Percentiles rank a stretch among this genome's conserved stretches.
Conservation (phyloP, 2,113 vertebrate species). For the Pluvianellus socialis region DNA sequence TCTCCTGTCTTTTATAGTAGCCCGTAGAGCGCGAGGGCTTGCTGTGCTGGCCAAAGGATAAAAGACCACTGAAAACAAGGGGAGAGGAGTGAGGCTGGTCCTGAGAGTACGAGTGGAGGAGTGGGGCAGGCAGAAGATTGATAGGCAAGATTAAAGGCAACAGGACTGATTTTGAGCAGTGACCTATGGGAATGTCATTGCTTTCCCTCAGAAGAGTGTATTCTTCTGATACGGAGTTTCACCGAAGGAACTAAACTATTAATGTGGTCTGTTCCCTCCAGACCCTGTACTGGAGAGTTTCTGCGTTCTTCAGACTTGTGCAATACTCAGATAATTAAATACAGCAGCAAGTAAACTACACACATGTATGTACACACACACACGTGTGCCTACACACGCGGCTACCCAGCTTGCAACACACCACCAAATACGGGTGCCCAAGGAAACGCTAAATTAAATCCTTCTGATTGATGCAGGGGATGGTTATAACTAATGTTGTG, state of each 20-base stretch:
- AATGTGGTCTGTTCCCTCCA: neutral
- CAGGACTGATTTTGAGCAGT: neutral
- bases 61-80: neutral
- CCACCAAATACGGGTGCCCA: neutral
- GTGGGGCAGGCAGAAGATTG: neutral
- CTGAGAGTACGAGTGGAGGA: neutral
- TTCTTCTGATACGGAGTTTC: neutral
- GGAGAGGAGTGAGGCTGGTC: neutral
- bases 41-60: neutral
- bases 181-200: neutral
- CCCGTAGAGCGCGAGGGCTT: neutral
- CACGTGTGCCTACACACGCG: neutral
- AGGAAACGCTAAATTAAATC: neutral
- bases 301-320: neutral
- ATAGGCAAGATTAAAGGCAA: neutral
- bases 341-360: neutral
- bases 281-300: neutral
- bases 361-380: too few species aligned
- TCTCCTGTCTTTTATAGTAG: neutral
- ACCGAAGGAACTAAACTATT: neutral
- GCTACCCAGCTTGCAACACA: neutral
- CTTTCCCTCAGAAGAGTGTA: neutral
- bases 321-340: neutral
- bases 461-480: neutral
- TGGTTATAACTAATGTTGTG: fast-evolving